Evolutionary conservation across 2,113 vertebrate genomes (phyloP).

Genomic region (Microcebus murinus): DNA sequence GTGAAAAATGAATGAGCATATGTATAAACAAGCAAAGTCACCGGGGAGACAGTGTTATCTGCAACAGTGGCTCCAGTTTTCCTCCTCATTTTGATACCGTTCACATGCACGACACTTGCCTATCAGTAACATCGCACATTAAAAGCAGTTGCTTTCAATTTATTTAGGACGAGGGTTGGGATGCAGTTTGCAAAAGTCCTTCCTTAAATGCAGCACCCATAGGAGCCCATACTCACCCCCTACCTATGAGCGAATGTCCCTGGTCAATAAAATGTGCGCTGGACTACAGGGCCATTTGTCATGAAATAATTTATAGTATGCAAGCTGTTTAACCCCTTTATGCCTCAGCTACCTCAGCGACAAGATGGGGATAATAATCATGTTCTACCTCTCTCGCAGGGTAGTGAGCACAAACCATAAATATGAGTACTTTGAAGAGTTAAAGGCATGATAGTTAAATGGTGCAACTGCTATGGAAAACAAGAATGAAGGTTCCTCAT

Average conservation of each 20-base stretch:
- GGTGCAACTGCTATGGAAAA: neutral
- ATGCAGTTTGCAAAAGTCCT: neutral
- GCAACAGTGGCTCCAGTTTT: neutral
- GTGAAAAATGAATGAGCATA: neutral
- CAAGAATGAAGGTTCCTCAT: neutral
- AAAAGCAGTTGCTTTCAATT: conserved; percentile 3
- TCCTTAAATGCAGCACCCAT: neutral
- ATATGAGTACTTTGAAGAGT: neutral
- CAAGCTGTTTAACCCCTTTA: neutral
- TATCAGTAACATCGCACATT: neutral
- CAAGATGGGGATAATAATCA: neutral
- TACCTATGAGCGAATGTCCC: neutral
- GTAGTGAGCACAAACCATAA: neutral
- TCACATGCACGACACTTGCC: neutral
- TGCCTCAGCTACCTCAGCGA: neutral
- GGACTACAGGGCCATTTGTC: neutral
- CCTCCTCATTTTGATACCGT: neutral
- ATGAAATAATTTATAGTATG: neutral
- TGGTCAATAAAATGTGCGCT: neutral
- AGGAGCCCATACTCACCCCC: neutral
- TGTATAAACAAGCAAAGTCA: neutral
- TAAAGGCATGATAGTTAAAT: neutral
- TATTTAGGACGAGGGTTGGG: neutral
- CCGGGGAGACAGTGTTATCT: neutral
- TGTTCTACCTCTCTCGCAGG: neutral